These are phyloP conservation scores for Apodemia duryi DNA, from an alignment of 2,888 invertebrate genomes.

Conservation along the genomic window DNA sequence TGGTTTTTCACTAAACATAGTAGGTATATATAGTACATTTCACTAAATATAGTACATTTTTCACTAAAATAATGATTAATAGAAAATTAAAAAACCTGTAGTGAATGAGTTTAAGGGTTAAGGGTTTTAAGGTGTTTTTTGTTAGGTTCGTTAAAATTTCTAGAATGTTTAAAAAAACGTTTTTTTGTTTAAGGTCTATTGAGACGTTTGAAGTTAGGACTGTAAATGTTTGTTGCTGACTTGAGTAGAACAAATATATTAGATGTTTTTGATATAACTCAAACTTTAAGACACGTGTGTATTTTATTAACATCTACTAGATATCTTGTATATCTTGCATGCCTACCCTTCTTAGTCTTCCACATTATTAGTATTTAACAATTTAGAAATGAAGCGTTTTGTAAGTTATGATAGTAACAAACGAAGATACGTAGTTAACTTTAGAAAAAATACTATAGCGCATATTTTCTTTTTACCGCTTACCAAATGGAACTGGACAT, in stretches of 20 bases:
- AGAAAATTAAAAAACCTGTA: too few species aligned
- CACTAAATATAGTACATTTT: too few species aligned
- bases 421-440: slow-evolving; percentile 9
- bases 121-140: too few species aligned
- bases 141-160: too few species aligned
- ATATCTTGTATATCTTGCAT: slow-evolving; percentile 5
- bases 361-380: not conserved
- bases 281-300: not conserved
- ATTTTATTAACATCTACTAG: slow-evolving; percentile 10
- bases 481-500: slow-evolving; percentile 69
- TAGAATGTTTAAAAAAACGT: too few species aligned
- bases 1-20: too few species aligned
- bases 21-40: too few species aligned
- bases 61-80: too few species aligned
- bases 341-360: not conserved
- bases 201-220: too few species aligned
- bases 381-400: not conserved
- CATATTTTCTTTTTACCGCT: slow-evolving; percentile 75
- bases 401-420: slow-evolving; percentile 1
- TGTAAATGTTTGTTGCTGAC: slow-evolving; percentile 5
- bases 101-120: too few species aligned
- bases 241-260: not conserved
- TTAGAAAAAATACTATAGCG: slow-evolving; percentile 54
- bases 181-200: too few species aligned
- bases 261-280: not conserved